A percentile compares a stretch with the other conserved stretches of the same genome.
Conservation (phyloP, 2,113 vertebrate genomes). For the Zingel zingel region DNA sequence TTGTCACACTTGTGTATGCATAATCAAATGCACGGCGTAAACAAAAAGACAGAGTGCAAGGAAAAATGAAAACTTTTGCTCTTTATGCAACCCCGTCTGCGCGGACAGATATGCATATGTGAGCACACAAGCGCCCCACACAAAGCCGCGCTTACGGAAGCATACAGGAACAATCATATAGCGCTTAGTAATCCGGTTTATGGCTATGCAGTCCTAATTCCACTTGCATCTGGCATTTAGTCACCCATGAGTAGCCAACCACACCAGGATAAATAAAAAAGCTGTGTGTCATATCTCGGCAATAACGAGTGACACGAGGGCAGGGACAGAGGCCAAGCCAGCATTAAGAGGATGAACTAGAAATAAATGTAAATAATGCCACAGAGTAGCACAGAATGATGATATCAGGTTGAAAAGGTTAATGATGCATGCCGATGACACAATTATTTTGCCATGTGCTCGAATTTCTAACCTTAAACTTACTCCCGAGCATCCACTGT, state of each 20-base stretch:
- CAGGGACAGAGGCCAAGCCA: conserved; percentile 19
- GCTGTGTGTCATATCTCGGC: conserved; percentile 53
- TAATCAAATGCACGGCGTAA: conserved; percentile 18
- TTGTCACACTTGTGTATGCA: conserved; percentile 55
- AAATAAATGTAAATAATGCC: neutral
- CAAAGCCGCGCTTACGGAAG: neutral
- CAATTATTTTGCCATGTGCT: conserved; percentile 16
- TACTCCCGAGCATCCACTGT: neutral
- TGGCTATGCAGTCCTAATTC: conserved; percentile 60
- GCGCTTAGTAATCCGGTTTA: conserved; percentile 61
- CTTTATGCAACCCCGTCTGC: neutral
- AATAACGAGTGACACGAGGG: conserved; percentile 38
- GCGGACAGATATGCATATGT: conserved; percentile 8
- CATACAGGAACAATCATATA: conserved; percentile 30
- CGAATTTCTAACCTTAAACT: conserved; percentile 14
- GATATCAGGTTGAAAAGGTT: conserved; percentile 25
- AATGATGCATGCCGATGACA: neutral
- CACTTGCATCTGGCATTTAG: conserved; percentile 65
- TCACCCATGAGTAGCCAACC: conserved; percentile 68
- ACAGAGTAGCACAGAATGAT: neutral
- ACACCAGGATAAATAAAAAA: conserved; percentile 53
- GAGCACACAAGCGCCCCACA: neutral
- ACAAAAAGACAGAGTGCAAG: conserved; percentile 45
- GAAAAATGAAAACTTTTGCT: conserved; percentile 7
- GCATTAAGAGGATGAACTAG: neutral